phyloP scores from a whole-genome alignment of 1,140 invertebrate species.

The Drosophila biarmipes region DNA sequence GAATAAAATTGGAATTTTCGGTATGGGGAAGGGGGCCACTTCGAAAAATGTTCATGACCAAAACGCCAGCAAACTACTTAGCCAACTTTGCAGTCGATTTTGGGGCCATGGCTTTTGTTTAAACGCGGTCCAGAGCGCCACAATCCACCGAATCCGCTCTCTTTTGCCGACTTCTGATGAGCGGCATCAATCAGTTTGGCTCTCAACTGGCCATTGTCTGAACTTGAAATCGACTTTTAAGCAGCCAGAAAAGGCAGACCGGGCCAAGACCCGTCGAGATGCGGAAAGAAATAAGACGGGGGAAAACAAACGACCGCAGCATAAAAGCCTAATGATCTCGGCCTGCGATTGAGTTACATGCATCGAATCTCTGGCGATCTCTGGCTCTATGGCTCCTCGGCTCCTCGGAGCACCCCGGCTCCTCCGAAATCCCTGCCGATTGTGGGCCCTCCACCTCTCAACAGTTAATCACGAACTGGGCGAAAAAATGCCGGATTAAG shows the following conservation, averaged over 20 bases:
- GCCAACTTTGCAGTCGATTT: conserved; percentile 43
- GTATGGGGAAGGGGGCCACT: conserved; percentile 11
- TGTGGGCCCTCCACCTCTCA: conserved; percentile 61
- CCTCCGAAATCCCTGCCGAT: conserved; percentile 4
- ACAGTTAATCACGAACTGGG: conserved; percentile 78
- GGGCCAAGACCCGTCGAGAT: conserved; percentile 5
- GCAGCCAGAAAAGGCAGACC: conserved; percentile 45
- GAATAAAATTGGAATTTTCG: conserved; percentile 51
- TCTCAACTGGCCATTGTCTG: conserved; percentile 63
- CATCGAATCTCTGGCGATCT: conserved; percentile 71
- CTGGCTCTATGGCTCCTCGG: conserved; percentile 9
- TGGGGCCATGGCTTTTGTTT: conserved; percentile 58
- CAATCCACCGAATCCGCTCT: conserved; percentile 16
- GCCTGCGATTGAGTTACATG: conserved; percentile 80
- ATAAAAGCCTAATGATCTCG: conserved; percentile 81
- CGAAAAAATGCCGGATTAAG: conserved; percentile 74
- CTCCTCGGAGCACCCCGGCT: conserved; percentile 6
- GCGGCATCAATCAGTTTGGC: conserved; percentile 70
- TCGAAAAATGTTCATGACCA: conserved; percentile 53
- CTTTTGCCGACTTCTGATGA: conserved; percentile 49
- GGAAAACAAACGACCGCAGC: conserved; percentile 58
- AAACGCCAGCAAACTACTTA: conserved; percentile 64
- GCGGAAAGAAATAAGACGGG: neutral
- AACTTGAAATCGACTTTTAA: conserved; percentile 78
- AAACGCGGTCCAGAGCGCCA: conserved; percentile 44